Percentiles rank a stretch among this genome's conserved stretches.
phyloP scores from a whole-genome alignment of 2,888 invertebrate genomes.

The Ophion slaviceki region DNA sequence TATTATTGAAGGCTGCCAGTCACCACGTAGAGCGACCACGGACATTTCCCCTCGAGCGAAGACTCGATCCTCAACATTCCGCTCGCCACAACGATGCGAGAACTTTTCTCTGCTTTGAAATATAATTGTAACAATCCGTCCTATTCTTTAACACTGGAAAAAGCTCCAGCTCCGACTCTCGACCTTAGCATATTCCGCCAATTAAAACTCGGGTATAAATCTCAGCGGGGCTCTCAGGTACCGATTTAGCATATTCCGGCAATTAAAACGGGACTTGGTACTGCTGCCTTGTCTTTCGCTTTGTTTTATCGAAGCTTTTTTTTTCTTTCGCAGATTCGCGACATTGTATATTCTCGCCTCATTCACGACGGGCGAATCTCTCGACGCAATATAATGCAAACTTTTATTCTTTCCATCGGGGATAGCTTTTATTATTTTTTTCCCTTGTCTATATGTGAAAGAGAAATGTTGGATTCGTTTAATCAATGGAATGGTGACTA shows the following conservation, averaged over 20 bases:
- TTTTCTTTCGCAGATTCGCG: slow-evolving; percentile 61
- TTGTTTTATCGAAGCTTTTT: slow-evolving; percentile 69
- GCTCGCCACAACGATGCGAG: slow-evolving; percentile 11
- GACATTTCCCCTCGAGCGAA: not conserved
- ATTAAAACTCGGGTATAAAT: slow-evolving; percentile 74
- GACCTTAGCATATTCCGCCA: slow-evolving; percentile 70
- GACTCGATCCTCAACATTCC: slow-evolving; percentile 35
- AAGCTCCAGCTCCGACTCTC: slow-evolving; percentile 34
- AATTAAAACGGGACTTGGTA: slow-evolving; percentile 74
- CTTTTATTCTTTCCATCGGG: slow-evolving; percentile 34
- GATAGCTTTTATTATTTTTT: slow-evolving; percentile 43
- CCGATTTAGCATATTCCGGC: slow-evolving; percentile 76
- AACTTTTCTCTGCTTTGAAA: slow-evolving; percentile 56
- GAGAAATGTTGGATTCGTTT: not conserved
- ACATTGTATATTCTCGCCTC: slow-evolving; percentile 44
- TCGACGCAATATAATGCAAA: slow-evolving; percentile 37
- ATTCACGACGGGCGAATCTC: slow-evolving; percentile 50
- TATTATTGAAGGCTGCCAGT: not conserved
- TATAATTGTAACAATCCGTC: slow-evolving; percentile 61
- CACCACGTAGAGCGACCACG: not conserved
- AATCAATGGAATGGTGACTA: not conserved
- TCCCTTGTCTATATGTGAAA: not conserved
- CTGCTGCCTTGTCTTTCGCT: slow-evolving; percentile 44
- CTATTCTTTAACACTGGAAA: slow-evolving; percentile 41
- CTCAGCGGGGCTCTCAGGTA: slow-evolving; percentile 72